Evolutionary conservation across 92 coral and sea anemone genomes (phyloP), one percentile per base, ranked within the genome.

Genomic region (Epizoanthus rinbou): DNA sequence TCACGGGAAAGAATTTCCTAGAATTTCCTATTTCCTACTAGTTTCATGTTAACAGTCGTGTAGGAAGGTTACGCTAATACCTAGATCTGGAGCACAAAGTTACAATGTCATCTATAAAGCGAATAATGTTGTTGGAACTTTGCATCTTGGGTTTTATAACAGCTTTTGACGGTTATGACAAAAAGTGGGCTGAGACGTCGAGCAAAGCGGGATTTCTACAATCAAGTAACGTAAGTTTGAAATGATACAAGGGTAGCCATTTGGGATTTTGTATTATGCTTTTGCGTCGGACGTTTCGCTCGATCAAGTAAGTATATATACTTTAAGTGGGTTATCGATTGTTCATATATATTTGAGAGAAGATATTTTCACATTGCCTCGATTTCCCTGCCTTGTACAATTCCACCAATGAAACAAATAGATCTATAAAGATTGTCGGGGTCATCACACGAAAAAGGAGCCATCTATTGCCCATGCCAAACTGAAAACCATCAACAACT

Each of bases 71-170:
- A 66, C 72, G 15, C 2, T 35, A 35, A 35, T 4, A 35, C 4
- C 39, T 35, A 9, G 8, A 15, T 31, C 35, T 23, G 13, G 69
- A 64, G 72, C 28, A 66, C 72, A 31, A 33, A 19, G 72, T 8
- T 41, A 21, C 19, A 5, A 39, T 66, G 72, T 66, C 39, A 3
- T 28, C 72, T 31, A 8, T 14, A 19, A 6, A 66, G 43, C 28
- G 72, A 66, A 15, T 41, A 9, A 66, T 66, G 72, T 66, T 66
- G 22, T 66, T 66, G 21, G 72, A 31, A 31, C 16, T 66, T 31
- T 31, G 17, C 33, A 23, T 66, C 39, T 66, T 66, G 15, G 18
- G 72, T 11, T n/a, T 66, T 37, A 7, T 31, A 13, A 41, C 45
- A 66, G 39, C 72, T 23, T 17, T 31, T 28, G 33, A 45, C 11